Evolutionary conservation across 2,113 vertebrate genomes (phyloP).

Genomic region (Neolamprologus sp.): DNA sequence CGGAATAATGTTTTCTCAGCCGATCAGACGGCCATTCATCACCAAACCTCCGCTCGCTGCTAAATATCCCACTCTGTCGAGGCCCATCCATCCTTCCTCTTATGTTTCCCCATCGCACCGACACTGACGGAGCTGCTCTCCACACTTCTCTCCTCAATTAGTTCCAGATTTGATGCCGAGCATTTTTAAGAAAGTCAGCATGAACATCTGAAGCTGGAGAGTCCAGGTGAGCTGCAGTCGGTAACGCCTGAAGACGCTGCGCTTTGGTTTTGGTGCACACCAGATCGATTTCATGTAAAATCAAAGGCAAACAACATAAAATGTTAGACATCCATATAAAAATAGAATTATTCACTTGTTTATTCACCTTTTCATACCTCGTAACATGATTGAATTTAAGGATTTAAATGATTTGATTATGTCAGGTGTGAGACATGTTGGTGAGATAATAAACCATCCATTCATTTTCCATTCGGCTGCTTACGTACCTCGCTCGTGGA

Average conservation of each 20-base stretch:
- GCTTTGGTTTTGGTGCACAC: neutral
- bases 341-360: neutral
- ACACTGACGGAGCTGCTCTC: neutral
- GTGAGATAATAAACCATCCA: neutral
- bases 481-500: rapidly evolving
- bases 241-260: neutral
- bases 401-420: neutral
- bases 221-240: neutral
- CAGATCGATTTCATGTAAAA: neutral
- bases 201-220: neutral
- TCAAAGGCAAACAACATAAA: neutral
- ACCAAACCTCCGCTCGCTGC: neutral
- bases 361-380: neutral
- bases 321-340: neutral
- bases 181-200: neutral
- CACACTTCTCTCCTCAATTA: neutral
- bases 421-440: neutral
- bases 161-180: neutral
- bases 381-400: neutral
- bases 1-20: neutral
- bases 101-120: neutral
- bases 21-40: neutral
- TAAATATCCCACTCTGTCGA: neutral
- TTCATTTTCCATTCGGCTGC: neutral
- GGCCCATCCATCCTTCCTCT: neutral